Conservation (phyloP, 2,797 vertebrate genomes). For the Poecile montanus region DNA sequence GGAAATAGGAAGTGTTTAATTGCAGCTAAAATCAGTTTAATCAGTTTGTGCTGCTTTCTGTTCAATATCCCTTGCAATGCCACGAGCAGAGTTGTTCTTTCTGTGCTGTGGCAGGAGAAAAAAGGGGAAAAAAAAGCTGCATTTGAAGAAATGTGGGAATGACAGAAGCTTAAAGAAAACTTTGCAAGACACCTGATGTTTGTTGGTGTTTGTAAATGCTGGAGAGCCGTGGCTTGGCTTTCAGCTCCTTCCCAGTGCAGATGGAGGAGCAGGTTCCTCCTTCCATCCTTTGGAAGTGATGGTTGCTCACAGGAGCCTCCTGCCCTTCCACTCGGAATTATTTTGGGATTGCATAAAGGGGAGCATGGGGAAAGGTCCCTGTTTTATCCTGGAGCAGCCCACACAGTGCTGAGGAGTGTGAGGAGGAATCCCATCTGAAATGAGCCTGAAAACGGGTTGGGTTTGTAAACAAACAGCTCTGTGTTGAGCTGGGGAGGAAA, state of each 20-base stretch:
- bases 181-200: background rate
- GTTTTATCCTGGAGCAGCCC: fast-evolving
- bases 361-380: background rate
- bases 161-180: background rate
- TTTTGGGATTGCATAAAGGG: background rate
- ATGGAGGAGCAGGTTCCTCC: background rate
- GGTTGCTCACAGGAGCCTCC: background rate
- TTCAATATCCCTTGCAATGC: background rate
- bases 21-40: background rate
- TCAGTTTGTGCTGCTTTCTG: fast-evolving
- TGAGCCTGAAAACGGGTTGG: fast-evolving
- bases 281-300: background rate
- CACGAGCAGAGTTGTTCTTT: background rate
- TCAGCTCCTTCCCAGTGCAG: background rate
- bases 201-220: background rate
- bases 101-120: background rate
- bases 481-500: no score
- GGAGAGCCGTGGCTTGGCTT: background rate
- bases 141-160: background rate
- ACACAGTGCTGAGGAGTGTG: fast-evolving
- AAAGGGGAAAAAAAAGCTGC: background rate
- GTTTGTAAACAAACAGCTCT: background rate
- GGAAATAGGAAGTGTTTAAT: background rate
- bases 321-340: background rate
- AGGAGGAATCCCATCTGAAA: background rate